phyloP scores from a whole-genome alignment of 2,888 invertebrate species.

The Arrhopalites spinosus region DNA sequence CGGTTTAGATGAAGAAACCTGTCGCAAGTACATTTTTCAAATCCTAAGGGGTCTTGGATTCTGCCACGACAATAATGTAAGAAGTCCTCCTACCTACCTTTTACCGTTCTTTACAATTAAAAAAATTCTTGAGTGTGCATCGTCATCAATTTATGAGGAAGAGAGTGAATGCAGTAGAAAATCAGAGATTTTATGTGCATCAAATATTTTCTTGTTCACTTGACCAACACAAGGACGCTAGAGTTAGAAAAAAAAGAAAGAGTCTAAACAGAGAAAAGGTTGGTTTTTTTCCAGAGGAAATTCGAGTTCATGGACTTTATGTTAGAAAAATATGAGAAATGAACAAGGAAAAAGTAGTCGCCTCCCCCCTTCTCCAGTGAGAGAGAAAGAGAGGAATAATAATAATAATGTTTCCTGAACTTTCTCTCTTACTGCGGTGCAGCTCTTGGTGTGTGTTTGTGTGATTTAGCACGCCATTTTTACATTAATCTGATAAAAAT shows the following conservation, averaged over 20 bases:
- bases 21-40: slow-evolving; percentile 78
- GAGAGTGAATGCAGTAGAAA: no score
- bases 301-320: not conserved
- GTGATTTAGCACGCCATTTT: slow-evolving; percentile 39
- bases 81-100: slow-evolving; percentile 57
- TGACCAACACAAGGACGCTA: no score
- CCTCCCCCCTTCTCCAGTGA: not conserved
- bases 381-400: no score
- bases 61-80: slow-evolving; percentile 82
- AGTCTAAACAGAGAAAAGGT: no score
- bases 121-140: no score
- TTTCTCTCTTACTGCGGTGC: not conserved
- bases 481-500: slow-evolving; percentile 36
- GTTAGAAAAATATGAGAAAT: not conserved
- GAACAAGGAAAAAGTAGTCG: not conserved
- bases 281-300: not conserved
- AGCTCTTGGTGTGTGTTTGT: not conserved
- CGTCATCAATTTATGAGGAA: no score
- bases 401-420: not conserved
- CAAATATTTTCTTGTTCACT: no score
- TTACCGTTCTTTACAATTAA: not conserved
- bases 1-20: slow-evolving; percentile 74
- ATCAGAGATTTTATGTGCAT: no score
- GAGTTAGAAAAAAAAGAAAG: no score
- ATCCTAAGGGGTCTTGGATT: slow-evolving; percentile 79